Evolutionary conservation across 2,113 vertebrate genomes (phyloP).

Genomic region (Isurus oxyrinchus): DNA sequence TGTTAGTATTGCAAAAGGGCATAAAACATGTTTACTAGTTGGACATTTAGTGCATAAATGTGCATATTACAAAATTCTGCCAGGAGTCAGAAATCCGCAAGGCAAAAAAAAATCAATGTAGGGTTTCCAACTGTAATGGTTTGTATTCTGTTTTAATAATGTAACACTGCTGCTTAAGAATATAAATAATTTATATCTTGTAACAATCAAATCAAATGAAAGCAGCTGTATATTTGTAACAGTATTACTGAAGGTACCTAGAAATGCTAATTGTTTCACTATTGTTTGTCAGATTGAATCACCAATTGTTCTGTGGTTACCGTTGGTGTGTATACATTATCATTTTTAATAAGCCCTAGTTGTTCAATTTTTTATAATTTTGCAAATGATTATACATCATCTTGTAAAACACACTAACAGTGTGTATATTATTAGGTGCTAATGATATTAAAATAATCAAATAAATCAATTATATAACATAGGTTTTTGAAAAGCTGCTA

Average conservation of each 20-base stretch:
- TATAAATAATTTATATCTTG: background rate
- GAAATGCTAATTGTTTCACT: background rate
- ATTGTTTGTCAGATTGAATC: background rate
- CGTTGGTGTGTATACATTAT: background rate
- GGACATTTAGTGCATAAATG: background rate
- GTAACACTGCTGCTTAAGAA: background rate
- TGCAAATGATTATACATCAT: background rate
- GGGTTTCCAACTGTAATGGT: background rate
- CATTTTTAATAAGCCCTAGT: background rate
- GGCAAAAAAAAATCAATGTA: background rate
- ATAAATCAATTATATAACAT: background rate
- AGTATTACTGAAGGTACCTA: background rate
- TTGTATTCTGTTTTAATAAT: conserved; percentile 16
- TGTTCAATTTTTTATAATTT: background rate
- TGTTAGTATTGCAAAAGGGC: background rate
- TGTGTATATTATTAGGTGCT: background rate
- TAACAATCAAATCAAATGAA: conserved; percentile 20
- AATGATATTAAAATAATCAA: background rate
- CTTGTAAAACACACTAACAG: background rate
- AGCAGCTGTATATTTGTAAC: background rate
- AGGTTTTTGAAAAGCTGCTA: background rate
- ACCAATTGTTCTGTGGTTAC: background rate
- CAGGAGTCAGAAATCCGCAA: background rate
- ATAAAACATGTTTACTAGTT: background rate
- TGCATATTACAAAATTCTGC: background rate